These are phyloP conservation scores for Loripinus fragilis DNA, from an alignment of 2,888 invertebrate species.

Conservation along the genomic window DNA sequence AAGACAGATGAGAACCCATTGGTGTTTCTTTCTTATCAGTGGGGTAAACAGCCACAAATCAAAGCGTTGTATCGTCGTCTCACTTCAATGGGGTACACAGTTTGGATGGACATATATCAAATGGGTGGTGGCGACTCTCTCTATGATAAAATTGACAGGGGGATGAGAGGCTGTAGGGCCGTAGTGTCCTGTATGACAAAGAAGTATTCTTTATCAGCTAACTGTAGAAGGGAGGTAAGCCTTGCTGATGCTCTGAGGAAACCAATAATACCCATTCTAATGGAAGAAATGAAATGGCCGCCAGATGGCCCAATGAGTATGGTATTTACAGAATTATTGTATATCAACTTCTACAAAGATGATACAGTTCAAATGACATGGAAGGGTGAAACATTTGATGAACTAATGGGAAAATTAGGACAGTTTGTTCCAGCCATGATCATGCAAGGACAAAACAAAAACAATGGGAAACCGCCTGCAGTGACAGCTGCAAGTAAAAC, in stretches of 20 bases:
- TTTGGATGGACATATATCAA: constrained; percentile 82
- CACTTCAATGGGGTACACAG: constrained; percentile 72
- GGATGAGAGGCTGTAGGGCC: constrained; percentile 75
- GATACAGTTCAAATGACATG: constrained; percentile 64
- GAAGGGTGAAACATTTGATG: constrained; percentile 70
- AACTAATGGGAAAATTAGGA: constrained; percentile 63
- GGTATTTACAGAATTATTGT: constrained; percentile 78
- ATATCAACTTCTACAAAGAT: constrained; percentile 73
- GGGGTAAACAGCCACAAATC: constrained; percentile 80
- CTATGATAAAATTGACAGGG: constrained; percentile 81
- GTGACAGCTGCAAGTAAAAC: background rate
- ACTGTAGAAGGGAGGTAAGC: constrained; percentile 81
- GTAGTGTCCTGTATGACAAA: constrained; percentile 80
- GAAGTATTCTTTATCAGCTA: constrained; percentile 80
- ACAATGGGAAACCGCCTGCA: background rate
- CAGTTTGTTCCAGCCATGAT: background rate
- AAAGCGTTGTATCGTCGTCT: constrained; percentile 74
- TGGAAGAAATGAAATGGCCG: constrained; percentile 80
- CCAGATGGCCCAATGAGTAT: constrained; percentile 81
- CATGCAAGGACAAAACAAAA: background rate
- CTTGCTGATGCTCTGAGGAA: constrained; percentile 80
- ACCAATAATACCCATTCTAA: constrained; percentile 79
- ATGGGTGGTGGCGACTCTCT: constrained; percentile 83
- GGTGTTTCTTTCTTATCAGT: constrained; percentile 82
- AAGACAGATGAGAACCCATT: constrained; percentile 56